phyloP scores from a whole-genome alignment of 2,888 invertebrate species.

The Melinopterus prodromus region DNA sequence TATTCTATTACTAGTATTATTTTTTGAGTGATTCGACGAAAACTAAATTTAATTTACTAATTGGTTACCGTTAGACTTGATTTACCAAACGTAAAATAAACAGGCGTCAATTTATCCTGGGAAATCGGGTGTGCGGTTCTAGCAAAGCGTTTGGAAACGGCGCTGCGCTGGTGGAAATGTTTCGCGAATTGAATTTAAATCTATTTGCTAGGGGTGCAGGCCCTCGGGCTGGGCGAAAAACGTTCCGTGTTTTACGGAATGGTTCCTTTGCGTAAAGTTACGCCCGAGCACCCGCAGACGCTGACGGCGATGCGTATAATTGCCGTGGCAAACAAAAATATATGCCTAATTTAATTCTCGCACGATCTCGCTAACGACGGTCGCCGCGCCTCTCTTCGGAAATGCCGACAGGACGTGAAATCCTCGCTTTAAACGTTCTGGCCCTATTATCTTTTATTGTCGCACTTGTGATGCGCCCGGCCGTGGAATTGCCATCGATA shows the following conservation, averaged over 20 bases:
- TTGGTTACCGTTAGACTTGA: not conserved
- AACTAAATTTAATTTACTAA: not conserved
- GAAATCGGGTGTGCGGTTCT: not conserved
- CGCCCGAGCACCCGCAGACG: not conserved
- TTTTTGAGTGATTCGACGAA: not conserved
- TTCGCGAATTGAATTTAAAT: not conserved
- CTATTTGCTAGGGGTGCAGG: not conserved
- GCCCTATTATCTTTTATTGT: not conserved
- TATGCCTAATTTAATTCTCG: conserved; percentile 4
- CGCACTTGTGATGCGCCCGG: not conserved
- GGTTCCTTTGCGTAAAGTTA: not conserved
- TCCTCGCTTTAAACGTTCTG: not conserved
- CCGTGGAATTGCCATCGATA: too few relatives aligned
- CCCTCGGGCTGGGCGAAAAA: not conserved
- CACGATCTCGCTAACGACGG: not conserved
- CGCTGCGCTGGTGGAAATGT: not conserved
- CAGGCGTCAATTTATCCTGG: not conserved
- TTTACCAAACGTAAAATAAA: not conserved
- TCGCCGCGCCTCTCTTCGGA: not conserved
- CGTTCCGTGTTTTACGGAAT: not conserved
- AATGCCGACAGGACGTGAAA: not conserved
- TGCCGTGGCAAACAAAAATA: not conserved
- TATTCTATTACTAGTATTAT: too few relatives aligned
- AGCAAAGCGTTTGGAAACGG: too few relatives aligned
- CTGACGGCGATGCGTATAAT: not conserved